Percentiles rank a stretch among this genome's conserved stretches.
Evolutionary conservation across 1,140 invertebrate genomes (phyloP).

Genomic region (Drosophila yakuba): DNA sequence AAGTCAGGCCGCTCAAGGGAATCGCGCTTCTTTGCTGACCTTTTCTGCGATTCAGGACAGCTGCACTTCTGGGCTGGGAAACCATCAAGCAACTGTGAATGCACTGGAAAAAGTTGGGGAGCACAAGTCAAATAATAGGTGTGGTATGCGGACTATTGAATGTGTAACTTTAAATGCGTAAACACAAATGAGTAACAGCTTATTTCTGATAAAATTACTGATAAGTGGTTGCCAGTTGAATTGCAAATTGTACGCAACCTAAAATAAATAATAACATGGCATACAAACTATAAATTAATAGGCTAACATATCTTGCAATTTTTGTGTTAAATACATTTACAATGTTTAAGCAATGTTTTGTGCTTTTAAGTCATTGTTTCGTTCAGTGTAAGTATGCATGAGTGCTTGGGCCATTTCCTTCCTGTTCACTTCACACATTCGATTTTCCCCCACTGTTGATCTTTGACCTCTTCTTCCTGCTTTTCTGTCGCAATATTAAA

Average conservation of each 20-base stretch:
- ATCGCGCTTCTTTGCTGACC: conserved; percentile 25
- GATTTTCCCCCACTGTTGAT: conserved; percentile 13
- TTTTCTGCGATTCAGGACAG: conserved; percentile 21
- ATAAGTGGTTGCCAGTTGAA: no score
- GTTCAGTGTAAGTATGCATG: background rate
- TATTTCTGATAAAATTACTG: no score
- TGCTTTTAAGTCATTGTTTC: no score
- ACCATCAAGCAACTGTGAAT: background rate
- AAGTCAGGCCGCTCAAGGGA: conserved; percentile 9
- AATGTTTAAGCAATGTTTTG: no score
- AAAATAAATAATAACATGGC: no score
- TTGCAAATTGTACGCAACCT: no score
- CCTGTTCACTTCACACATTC: conserved; percentile 26
- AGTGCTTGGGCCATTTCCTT: conserved; percentile 11
- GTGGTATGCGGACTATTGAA: no score
- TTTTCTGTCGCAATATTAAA: conserved; percentile 57
- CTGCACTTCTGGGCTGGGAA: conserved; percentile 19
- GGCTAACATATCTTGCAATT: no score
- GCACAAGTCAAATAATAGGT: background rate
- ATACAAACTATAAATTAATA: no score
- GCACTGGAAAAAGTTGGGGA: background rate
- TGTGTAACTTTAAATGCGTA: background rate
- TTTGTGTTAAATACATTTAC: no score
- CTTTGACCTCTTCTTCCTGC: conserved; percentile 41
- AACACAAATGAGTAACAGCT: no score